Percentiles rank a stretch among this genome's conserved stretches.
Conservation (phyloP, 2,113 vertebrate species). For the Oceanites oceanicus region DNA sequence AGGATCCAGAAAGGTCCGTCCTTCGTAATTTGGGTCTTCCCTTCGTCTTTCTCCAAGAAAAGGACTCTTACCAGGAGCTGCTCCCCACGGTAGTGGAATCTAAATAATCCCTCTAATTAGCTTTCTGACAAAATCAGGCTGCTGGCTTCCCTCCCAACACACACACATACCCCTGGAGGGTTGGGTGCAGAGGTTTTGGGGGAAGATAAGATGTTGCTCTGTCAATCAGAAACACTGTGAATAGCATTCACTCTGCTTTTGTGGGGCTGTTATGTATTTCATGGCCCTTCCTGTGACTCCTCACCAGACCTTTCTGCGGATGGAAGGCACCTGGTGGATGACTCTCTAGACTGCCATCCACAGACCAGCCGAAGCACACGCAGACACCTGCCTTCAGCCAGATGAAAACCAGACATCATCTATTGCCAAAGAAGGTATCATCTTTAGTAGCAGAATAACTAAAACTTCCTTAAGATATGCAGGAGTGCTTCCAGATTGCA, state of each 20-base stretch:
- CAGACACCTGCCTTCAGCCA: not conserved
- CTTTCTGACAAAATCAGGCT: not conserved
- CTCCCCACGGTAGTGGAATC: not conserved
- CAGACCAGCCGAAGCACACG: not conserved
- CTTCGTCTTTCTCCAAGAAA: not conserved
- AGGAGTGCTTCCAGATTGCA: conserved; percentile 2
- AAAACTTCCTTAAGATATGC: conserved; percentile 16
- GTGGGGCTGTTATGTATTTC: not conserved
- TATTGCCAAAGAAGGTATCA: not conserved
- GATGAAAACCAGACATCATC: not conserved
- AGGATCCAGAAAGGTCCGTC: not conserved
- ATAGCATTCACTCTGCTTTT: not conserved
- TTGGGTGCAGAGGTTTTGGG: not conserved
- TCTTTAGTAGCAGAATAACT: not conserved
- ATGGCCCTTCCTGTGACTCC: not conserved
- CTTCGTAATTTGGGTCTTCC: not conserved
- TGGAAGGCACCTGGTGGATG: not conserved
- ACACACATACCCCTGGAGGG: not conserved
- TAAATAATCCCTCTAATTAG: conserved; percentile 18
- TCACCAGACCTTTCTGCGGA: not conserved
- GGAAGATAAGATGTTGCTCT: not conserved
- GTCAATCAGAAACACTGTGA: not conserved
- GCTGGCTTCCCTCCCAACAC: not conserved
- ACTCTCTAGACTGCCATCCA: conserved; percentile 37
- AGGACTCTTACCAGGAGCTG: not conserved